A percentile compares a stretch with the other conserved stretches of the same genome.
phyloP scores from a whole-genome alignment of 2,113 vertebrate genomes.

The Ailuropoda melanoleuca region DNA sequence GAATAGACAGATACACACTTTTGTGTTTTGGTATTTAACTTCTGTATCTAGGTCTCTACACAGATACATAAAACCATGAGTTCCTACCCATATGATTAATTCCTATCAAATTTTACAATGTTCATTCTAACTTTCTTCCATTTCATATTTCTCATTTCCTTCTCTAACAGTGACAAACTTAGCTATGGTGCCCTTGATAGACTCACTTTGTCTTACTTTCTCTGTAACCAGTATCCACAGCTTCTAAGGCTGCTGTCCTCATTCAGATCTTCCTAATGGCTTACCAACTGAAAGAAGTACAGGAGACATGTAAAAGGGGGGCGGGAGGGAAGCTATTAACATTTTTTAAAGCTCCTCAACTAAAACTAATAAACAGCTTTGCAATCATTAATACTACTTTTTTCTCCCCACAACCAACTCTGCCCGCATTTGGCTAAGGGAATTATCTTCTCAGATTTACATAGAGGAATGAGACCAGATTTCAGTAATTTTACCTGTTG shows the following conservation, averaged over 20 bases:
- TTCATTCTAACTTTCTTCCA: too few relatives aligned
- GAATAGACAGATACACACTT: not conserved
- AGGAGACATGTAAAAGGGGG: fast-evolving
- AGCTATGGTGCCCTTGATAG: too few relatives aligned
- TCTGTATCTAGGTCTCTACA: not conserved
- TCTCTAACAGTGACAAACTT: too few relatives aligned
- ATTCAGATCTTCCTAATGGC: not conserved
- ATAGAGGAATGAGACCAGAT: not conserved
- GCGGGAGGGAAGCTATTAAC: not conserved
- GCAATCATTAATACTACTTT: not conserved
- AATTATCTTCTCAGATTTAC: not conserved
- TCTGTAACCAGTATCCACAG: too few relatives aligned
- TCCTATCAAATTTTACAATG: too few relatives aligned
- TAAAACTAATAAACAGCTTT: not conserved
- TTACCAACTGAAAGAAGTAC: not conserved
- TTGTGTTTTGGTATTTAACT: not conserved
- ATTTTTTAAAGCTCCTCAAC: not conserved
- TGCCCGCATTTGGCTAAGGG: not conserved
- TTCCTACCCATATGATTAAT: too few relatives aligned
- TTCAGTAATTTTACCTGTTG: not conserved
- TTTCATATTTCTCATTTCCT: too few relatives aligned
- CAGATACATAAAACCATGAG: too few relatives aligned
- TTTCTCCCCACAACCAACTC: not conserved
- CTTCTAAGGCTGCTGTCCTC: not conserved
- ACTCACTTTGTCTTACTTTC: too few relatives aligned